These are phyloP conservation scores for Urocitellus parryii DNA, from an alignment of 2,113 vertebrate genomes.

Conservation along the genomic window DNA sequence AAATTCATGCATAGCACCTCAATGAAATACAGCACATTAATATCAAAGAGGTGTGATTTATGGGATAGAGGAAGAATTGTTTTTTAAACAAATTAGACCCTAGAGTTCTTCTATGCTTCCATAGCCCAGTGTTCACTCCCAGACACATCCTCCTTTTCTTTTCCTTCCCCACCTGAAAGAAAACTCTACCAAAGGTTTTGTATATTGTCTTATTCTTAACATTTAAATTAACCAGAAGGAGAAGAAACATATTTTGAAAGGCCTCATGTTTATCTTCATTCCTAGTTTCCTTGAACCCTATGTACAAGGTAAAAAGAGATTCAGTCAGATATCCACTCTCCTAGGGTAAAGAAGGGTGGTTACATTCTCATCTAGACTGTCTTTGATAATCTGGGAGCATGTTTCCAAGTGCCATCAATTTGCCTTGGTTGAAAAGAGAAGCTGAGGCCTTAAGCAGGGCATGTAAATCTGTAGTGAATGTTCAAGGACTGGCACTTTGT, in stretches of 20 bases:
- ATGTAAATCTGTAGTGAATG: background rate
- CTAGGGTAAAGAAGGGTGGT: background rate
- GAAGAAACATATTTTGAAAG: background rate
- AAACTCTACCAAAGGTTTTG: background rate
- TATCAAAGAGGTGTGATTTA: background rate
- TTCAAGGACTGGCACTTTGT: background rate
- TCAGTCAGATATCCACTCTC: background rate
- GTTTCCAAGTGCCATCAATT: background rate
- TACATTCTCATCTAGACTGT: background rate
- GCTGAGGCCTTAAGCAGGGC: background rate
- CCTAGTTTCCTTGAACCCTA: background rate
- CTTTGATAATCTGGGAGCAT: background rate
- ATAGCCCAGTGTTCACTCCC: background rate
- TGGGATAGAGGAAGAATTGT: background rate
- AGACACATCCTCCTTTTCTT: too few species aligned
- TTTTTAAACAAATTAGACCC: background rate
- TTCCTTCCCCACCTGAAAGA: background rate
- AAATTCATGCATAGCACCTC: background rate
- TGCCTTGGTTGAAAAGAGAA: background rate
- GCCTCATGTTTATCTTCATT: background rate
- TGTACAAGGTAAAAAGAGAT: background rate
- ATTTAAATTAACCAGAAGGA: background rate
- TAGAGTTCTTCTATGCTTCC: background rate
- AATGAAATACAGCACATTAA: background rate
- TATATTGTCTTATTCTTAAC: background rate